Conservation (phyloP, 2,113 vertebrate genomes). For the Daphoenositta chrysoptera region DNA sequence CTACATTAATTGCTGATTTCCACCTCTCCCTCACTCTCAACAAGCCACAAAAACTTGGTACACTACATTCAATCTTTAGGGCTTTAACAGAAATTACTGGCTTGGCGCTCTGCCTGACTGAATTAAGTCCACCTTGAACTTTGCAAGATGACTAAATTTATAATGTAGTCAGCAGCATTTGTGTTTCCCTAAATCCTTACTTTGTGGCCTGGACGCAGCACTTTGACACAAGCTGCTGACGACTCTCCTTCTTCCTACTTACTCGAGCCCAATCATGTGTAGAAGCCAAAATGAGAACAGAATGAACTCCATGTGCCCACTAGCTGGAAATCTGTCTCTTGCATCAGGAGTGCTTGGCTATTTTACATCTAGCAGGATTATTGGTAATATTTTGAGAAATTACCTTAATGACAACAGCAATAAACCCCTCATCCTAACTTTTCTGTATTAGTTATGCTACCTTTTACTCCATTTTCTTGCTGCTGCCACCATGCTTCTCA, state of each 20-base stretch:
- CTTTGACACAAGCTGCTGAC: not conserved
- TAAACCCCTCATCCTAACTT: not conserved
- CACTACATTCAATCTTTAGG: not conserved
- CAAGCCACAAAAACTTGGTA: not conserved
- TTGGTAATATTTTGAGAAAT: not conserved
- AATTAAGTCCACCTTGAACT: not conserved
- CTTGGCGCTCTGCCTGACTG: not conserved
- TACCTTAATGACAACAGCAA: not conserved
- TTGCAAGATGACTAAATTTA: not conserved
- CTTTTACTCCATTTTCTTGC: not conserved
- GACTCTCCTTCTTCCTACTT: not conserved
- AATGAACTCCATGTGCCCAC: not conserved
- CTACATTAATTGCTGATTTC: not conserved
- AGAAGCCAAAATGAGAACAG: not conserved
- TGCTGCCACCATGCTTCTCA: not conserved
- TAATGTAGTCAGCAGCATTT: not conserved
- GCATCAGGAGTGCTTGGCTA: not conserved
- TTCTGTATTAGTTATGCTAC: not conserved
- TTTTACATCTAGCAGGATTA: not conserved
- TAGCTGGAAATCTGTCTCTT: not conserved
- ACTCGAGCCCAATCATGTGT: fast-evolving
- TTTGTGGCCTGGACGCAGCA: not conserved
- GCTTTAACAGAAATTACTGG: not conserved
- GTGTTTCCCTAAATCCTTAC: not conserved
- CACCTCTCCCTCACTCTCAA: not conserved